These are phyloP conservation scores for Lycaon pictus DNA, from an alignment of 2,113 vertebrate species.

Conservation along the genomic window DNA sequence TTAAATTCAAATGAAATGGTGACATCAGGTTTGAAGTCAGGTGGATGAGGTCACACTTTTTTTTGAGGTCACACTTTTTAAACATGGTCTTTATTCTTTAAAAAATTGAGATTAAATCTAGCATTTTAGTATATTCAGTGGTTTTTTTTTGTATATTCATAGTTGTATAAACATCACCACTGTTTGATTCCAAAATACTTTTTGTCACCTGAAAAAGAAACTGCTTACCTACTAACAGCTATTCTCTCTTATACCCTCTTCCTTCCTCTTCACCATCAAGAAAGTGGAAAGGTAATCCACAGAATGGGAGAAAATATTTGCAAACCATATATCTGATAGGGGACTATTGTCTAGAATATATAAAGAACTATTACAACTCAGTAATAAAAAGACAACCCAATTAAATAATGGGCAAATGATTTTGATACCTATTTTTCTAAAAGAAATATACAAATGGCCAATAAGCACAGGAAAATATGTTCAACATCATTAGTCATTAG, in stretches of 20 bases:
- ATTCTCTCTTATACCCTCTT: not conserved
- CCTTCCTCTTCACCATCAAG: not conserved
- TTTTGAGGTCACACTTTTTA: slow-evolving; percentile 7
- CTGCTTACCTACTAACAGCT: not conserved
- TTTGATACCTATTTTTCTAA: not conserved
- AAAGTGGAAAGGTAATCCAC: not conserved
- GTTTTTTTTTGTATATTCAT: slow-evolving; percentile 28
- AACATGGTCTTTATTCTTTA: slow-evolving; percentile 31
- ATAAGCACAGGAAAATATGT: not conserved
- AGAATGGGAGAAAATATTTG: slow-evolving; percentile 36
- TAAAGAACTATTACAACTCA: slow-evolving; percentile 20
- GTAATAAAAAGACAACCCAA: not conserved
- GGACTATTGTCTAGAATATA: not conserved
- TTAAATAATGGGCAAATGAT: not conserved
- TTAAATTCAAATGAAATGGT: slow-evolving; percentile 49
- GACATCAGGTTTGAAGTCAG: slow-evolving; percentile 42
- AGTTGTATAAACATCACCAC: not conserved
- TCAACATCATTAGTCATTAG: not conserved
- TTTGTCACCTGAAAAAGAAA: not conserved
- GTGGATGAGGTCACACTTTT: slow-evolving; percentile 33
- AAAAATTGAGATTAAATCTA: not conserved
- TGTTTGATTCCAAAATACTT: not conserved
- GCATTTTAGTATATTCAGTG: not conserved
- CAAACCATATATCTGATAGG: not conserved
- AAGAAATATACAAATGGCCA: slow-evolving; percentile 12